Base-by-base conservation (phyloP, 2,888 invertebrate species). In the Hydrotaea cyrtoneurina region DNA sequence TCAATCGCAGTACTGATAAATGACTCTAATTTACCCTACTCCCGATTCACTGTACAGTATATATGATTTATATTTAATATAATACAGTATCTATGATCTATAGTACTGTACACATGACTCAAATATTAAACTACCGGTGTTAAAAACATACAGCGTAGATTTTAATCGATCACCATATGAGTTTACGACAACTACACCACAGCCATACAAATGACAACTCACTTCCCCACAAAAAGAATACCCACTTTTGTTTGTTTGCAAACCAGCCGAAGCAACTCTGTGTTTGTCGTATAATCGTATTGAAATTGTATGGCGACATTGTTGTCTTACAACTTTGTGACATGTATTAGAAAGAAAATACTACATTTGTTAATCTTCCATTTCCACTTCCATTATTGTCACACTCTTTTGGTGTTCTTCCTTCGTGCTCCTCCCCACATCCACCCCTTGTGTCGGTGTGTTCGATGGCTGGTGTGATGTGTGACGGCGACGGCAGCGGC, bases 351-450 rank as follows among this genome's bases (percentile, higher is more conserved):
- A 23, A 59, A 26, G 23, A 55, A 55, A 55, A 55, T 59, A 59
- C 23, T 59, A 31, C 7, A 26, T 59, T 59, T 23, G 59, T 11
- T 59, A 59, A 23, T 59, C 23, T 59, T 15, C 2, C 13, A 59
- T 26, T 59, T 59, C 23, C 59, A 26, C 26, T 23, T 23, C 26
- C 26, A 15, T 59, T 59, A 59, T 59, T 59, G 59, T 59, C 26
- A 59, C 26, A 59, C 55, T 23, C 21, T 59, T 15, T 59, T 8
- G 55, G 55, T 10, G 1, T 55, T 10, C 59, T 13, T 1, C 59
- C 26, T 57, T n/a, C n/a, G 57, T 11, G 21, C 21, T 3, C 26
- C 23, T 59, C 19, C 23, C 10, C 10, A 7, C 43, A 43, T 13
- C 10, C 1, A 11, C 43, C 15, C 31, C 43, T 43, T 43, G 43